Conservation (phyloP, 2,888 invertebrate genomes). For the Amphipoea lucens region DNA sequence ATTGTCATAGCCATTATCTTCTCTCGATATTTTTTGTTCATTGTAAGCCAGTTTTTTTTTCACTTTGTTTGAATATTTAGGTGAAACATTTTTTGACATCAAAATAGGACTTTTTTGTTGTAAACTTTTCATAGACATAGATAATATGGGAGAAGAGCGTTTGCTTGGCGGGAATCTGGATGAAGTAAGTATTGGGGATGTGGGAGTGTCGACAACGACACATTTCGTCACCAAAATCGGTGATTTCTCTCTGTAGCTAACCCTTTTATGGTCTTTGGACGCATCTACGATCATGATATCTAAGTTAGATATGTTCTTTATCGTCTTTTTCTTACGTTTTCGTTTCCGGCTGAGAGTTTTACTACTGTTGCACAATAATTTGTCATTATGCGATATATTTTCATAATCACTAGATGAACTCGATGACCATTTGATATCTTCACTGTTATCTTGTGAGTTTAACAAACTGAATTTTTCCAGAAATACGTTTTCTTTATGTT, state of each 20-base stretch:
- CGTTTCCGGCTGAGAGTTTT: conserved; percentile 72
- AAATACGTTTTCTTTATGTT: conserved; percentile 77
- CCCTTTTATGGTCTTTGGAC: conserved; percentile 58
- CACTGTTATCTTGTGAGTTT: conserved; percentile 81
- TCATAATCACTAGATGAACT: conserved; percentile 85
- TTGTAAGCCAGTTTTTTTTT: conserved; percentile 76
- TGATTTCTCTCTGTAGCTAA: conserved; percentile 63
- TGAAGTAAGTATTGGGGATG: conserved; percentile 71
- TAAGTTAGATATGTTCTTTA: conserved; percentile 78
- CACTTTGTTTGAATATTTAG: conserved; percentile 69
- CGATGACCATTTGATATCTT: conserved; percentile 83
- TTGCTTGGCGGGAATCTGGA: conserved; percentile 52
- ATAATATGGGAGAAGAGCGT: conserved; percentile 73
- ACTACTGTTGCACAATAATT: conserved; percentile 57
- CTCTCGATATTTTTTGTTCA: conserved; percentile 19
- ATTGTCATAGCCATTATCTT: neutral
- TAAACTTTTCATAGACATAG: conserved; percentile 43
- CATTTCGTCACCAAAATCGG: conserved; percentile 67
- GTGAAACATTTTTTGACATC: conserved; percentile 68
- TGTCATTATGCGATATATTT: conserved; percentile 62
- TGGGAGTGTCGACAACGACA: conserved; percentile 19
- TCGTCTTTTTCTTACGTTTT: conserved; percentile 78
- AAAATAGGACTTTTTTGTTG: conserved; percentile 79
- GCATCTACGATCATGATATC: conserved; percentile 76
- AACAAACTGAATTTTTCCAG: conserved; percentile 78